phyloP scores from a whole-genome alignment of 1,140 invertebrate genomes.

The Macrobrachium nipponense region DNA sequence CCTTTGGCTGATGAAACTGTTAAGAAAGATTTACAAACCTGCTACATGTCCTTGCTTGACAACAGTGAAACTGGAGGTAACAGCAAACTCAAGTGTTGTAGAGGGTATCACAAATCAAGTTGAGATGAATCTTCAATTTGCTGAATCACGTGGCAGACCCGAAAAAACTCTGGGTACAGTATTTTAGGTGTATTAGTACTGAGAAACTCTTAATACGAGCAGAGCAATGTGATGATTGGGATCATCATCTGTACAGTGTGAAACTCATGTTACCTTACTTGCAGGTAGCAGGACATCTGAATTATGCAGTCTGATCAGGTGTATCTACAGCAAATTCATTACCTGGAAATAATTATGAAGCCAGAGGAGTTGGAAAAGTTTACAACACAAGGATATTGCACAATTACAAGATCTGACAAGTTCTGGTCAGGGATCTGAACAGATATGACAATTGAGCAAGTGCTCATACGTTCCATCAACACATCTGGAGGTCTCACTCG shows the following conservation, averaged over 20 bases:
- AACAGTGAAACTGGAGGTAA: slow-evolving; percentile 16
- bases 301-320: slow-evolving; percentile 68
- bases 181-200: slow-evolving; percentile 29
- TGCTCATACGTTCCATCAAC: slow-evolving; percentile 66
- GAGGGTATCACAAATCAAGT: slow-evolving; percentile 16
- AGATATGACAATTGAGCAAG: slow-evolving; percentile 68
- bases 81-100: slow-evolving; percentile 25
- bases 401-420: slow-evolving; percentile 67
- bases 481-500: slow-evolving; percentile 66
- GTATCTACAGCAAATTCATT: too few species aligned
- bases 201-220: slow-evolving; percentile 25
- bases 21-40: slow-evolving; percentile 8
- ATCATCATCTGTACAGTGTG: slow-evolving; percentile 22
- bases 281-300: slow-evolving; percentile 68
- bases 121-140: neutral
- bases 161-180: slow-evolving; percentile 7
- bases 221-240: neutral
- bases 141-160: neutral
- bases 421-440: slow-evolving; percentile 69
- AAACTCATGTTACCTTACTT: slow-evolving; percentile 55
- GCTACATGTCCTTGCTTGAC: slow-evolving; percentile 10
- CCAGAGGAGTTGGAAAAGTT: slow-evolving; percentile 67
- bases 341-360: slow-evolving; percentile 66
- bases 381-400: slow-evolving; percentile 66
- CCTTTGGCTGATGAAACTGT: neutral